These are phyloP conservation scores for Lethenteron reissneri DNA, from an alignment of 2,113 vertebrate species.

Conservation along the genomic window DNA sequence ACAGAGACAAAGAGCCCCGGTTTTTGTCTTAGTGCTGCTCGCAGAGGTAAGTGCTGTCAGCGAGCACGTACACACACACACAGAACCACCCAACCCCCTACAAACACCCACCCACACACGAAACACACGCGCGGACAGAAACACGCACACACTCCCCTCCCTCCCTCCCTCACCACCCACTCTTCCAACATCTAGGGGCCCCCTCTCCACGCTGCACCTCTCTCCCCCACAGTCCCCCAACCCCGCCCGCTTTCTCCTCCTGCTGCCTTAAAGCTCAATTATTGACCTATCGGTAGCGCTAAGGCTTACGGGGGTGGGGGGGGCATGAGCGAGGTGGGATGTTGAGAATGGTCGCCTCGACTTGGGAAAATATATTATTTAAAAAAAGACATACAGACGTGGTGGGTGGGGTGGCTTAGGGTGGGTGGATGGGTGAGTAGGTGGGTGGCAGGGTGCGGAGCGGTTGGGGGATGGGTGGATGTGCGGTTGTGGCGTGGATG, in stretches of 20 bases:
- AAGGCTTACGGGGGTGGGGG: background rate
- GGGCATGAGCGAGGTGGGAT: background rate
- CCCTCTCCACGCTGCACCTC: too few relatives aligned
- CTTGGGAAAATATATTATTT: too few relatives aligned
- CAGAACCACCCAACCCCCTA: background rate
- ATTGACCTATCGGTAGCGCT: too few relatives aligned
- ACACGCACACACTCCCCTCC: background rate
- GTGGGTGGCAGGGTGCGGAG: background rate
- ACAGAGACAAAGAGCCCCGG: too few relatives aligned
- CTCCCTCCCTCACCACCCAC: background rate
- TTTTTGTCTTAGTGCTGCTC: too few relatives aligned
- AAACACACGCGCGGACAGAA: background rate
- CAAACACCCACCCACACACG: background rate
- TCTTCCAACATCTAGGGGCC: too few relatives aligned
- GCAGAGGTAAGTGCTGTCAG: too few relatives aligned
- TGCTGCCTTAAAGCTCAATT: too few relatives aligned
- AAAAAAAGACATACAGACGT: too few relatives aligned
- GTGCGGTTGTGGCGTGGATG: background rate
- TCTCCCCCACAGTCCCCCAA: too few relatives aligned
- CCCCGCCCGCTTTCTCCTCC: too few relatives aligned
- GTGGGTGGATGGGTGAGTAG: background rate
- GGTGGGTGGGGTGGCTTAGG: background rate
- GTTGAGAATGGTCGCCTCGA: too few relatives aligned
- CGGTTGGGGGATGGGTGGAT: background rate
- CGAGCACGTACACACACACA: conserved; percentile 1